Evolutionary conservation across 2,113 vertebrate genomes (phyloP), one percentile per base, ranked within the genome.

Genomic region (Tursiops truncatus): DNA sequence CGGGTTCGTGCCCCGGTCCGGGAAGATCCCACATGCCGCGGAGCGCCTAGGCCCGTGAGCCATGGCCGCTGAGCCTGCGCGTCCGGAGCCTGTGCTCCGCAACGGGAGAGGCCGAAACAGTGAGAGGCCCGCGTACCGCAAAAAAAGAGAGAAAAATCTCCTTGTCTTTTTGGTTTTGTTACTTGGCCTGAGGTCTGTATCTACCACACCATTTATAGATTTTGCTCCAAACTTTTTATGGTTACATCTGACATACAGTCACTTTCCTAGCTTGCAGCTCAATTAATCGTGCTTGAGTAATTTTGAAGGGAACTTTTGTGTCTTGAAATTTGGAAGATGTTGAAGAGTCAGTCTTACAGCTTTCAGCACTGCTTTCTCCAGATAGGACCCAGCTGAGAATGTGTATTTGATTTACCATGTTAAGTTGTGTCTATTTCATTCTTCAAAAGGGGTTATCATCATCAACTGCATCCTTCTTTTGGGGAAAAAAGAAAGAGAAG

Each of bases 231-330:
- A 47, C 8, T 67, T 95, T 88, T 96, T 95, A 73, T 74, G 94
- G 81, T 96, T 93, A 89, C n/a, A 95, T 88, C 56, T 77, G 71
- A 95, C 31, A 77, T 23, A 36, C 2, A 44, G 8, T 85, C 76
- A 63, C 4, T 94, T 86, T 83, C 74, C 71, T 86, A 70, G 73
- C 41, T 83, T 91, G 33, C 26, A 85, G 11, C 50, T 95, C 26
- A 58, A 79, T 70, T 96, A 95, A 88, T 97, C 85, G 60, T 90
- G 41, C 80, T 63, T 26, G 20, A 85, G 36, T 92, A 85, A 89
- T 94, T 89, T 71, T 81, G 65, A 92, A 89, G 76, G 62, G 23
- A 77, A 81, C 41, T 63, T 89, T 63, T 81, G 33, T 87, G 77
- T 36, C 5, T 33, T 92, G 62, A 84, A 65, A 65, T 91, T 68